phyloP scores from a whole-genome alignment of 2,888 invertebrate species.

The Acholoe squamosa region DNA sequence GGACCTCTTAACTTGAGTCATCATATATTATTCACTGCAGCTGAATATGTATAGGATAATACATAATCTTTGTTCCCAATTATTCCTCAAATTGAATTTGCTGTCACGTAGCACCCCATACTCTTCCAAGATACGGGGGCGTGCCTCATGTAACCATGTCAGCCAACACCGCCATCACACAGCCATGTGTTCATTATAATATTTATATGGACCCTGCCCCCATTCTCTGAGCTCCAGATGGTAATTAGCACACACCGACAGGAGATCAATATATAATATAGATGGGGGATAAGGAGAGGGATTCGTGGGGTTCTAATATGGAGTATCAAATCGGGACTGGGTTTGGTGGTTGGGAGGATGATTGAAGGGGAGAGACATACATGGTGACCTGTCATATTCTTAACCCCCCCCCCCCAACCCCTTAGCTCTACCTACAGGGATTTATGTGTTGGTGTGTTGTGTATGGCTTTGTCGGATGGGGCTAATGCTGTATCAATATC shows the following conservation, averaged over 20 bases:
- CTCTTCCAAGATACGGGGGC: neutral
- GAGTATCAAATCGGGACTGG: neutral
- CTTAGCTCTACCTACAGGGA: no score
- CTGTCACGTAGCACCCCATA: neutral
- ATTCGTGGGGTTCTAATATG: no score
- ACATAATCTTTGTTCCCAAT: no score
- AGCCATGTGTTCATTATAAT: neutral
- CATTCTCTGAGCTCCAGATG: neutral
- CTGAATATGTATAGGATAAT: no score
- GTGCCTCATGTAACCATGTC: neutral
- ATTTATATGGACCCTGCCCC: neutral
- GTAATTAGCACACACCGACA: neutral
- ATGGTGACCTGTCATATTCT: no score
- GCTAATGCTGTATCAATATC: no score
- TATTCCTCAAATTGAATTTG: no score
- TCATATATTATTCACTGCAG: no score
- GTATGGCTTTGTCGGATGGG: no score
- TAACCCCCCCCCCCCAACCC: no score
- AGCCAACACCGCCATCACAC: neutral
- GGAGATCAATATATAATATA: neutral
- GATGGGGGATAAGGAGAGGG: slow-evolving; percentile 21
- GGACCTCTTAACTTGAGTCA: no score
- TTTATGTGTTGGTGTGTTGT: no score
- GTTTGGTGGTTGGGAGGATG: neutral
- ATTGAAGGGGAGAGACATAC: neutral